Evolutionary conservation across 2,888 invertebrate species (phyloP), one percentile per base, ranked within the genome.

Genomic region (Scaptomyza flava): DNA sequence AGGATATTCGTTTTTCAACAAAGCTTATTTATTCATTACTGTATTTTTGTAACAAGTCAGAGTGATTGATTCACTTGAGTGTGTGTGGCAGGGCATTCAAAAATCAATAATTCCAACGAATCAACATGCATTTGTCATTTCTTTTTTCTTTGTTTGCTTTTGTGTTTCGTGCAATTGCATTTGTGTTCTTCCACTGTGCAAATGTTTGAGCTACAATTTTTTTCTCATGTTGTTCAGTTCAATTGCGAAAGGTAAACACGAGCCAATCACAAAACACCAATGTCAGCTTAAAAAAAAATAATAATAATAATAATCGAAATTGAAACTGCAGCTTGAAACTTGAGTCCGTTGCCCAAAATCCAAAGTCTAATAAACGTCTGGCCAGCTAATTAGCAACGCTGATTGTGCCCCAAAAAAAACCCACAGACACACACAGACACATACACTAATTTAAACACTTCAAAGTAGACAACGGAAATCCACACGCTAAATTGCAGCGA

Each of bases 361-460:
- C 63, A 82, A 79, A 79, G 77, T 79, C 80, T 76, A 83, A 76
- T 77, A 38, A 61, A 61, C 77, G 87, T 87, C 87, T 85, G 81
- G 85, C 27, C 54, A 43, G 57, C 82, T 87, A 82, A 82, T 82
- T 82, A 81, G 65, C 66, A 69, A 47, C 67, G 68, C 54, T 65
- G 72, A 84, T 81, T 81, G 66, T 73, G 64, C 73, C 53, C n/a
- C 59, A 57, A 58, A 57, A 58, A 9, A 51, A 8, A 63, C 23
- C 42, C 27, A 59, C 27, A 61, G 7, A 63, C 23, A 47, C 27
- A 59, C 31, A 61, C 8, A 56, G 34, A 38, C 17, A 46, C 52
- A 47, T 46, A 48, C 38, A 61, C 43, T 47, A 23, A 50, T 53
- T 27, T 31, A 36, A 53, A 51, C 42, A 52, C 11, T 27, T 52